Conservation (phyloP, 2,113 vertebrate genomes). For the Callaeas wilsoni region DNA sequence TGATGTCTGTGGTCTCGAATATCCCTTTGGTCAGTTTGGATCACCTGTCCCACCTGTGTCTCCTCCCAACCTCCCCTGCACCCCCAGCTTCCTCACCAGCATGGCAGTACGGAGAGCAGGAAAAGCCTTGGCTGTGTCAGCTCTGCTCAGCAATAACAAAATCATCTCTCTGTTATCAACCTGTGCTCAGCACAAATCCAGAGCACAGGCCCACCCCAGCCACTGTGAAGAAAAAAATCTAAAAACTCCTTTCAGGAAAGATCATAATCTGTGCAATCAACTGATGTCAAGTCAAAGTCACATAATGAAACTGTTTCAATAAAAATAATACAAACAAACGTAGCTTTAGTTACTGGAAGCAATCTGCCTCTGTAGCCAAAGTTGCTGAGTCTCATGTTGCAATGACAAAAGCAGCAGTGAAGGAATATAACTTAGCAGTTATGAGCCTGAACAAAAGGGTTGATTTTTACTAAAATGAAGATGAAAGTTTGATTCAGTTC, state of each 20-base stretch:
- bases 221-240: background rate
- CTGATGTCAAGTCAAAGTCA: background rate
- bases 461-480: background rate
- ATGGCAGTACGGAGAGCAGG: fast-evolving
- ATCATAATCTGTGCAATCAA: background rate
- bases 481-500: background rate
- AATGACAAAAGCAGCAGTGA: background rate
- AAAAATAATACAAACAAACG: background rate
- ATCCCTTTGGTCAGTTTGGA: background rate
- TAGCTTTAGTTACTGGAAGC: background rate
- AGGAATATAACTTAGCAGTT: background rate
- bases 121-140: background rate
- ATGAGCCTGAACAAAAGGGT: background rate
- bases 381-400: background rate
- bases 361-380: background rate
- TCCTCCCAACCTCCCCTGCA: background rate
- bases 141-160: background rate
- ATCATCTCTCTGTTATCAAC: fast-evolving
- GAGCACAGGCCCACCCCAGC: background rate
- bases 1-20: background rate
- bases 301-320: background rate
- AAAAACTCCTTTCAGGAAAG: background rate
- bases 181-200: background rate
- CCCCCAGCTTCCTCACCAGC: fast-evolving
- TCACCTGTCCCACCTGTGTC: background rate